phyloP scores from a whole-genome alignment of 1,140 invertebrate genomes.

The Zophobas atratus region DNA sequence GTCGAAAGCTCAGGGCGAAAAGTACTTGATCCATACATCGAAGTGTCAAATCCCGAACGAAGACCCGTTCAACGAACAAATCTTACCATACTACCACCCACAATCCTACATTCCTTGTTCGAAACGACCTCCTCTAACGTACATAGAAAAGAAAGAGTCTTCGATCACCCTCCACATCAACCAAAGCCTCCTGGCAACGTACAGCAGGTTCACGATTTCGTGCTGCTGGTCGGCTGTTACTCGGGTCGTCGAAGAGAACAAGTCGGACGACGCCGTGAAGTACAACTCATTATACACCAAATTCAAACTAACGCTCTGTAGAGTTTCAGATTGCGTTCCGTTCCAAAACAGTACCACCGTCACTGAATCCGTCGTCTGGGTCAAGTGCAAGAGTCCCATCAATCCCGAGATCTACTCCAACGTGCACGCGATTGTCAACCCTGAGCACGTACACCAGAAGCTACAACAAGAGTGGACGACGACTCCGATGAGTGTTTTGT shows the following conservation, averaged over 20 bases:
- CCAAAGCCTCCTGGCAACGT: slow-evolving; percentile 52
- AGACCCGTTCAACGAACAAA: slow-evolving; percentile 77
- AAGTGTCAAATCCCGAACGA: slow-evolving; percentile 79
- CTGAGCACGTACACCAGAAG: slow-evolving; percentile 52
- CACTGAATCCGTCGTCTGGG: slow-evolving; percentile 67
- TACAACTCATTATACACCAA: slow-evolving; percentile 33
- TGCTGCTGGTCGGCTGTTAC: slow-evolving; percentile 57
- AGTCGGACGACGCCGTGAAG: slow-evolving; percentile 54
- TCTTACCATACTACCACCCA: slow-evolving; percentile 73
- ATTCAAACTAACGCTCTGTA: slow-evolving; percentile 53
- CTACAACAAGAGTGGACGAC: slow-evolving; percentile 18
- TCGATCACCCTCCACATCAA: slow-evolving; percentile 57
- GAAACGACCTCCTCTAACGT: slow-evolving; percentile 59
- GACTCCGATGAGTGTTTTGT: slow-evolving; percentile 74
- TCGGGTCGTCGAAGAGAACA: slow-evolving; percentile 30
- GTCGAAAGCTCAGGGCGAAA: slow-evolving; percentile 4
- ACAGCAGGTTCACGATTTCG: slow-evolving; percentile 49
- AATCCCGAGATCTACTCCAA: slow-evolving; percentile 70
- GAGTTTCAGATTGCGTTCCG: slow-evolving; percentile 66
- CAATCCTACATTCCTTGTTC: slow-evolving; percentile 74
- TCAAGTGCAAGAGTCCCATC: slow-evolving; percentile 65
- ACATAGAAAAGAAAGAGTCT: slow-evolving; percentile 57
- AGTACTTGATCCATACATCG: slow-evolving; percentile 79
- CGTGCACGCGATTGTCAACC: slow-evolving; percentile 68
- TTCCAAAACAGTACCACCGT: slow-evolving; percentile 67